phyloP scores from a whole-genome alignment of 2,888 invertebrate species.

The Pachliopta kotzebuea region DNA sequence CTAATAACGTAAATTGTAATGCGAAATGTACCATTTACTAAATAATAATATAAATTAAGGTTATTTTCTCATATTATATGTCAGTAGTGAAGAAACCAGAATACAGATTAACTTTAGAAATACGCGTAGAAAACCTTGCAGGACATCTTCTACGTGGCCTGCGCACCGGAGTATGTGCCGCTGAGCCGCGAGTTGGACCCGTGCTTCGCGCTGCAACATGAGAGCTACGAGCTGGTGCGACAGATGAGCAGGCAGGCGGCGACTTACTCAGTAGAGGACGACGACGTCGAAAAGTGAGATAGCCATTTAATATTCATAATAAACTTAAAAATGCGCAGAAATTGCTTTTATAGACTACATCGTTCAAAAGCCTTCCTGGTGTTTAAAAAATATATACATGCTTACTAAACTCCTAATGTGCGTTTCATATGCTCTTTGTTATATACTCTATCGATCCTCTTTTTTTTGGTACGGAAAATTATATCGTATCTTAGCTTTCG shows the following conservation, averaged over 20 bases:
- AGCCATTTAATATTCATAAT: not conserved
- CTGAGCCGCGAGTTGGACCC: conserved; percentile 67
- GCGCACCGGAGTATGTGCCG: conserved; percentile 73
- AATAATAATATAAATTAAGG: no score
- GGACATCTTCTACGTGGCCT: conserved; percentile 77
- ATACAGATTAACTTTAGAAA: conserved; percentile 13
- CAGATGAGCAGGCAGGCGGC: conserved; percentile 60
- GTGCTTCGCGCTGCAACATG: conserved; percentile 56
- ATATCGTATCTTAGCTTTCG: no score
- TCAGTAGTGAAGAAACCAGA: not conserved
- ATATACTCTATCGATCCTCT: no score
- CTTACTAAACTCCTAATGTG: no score
- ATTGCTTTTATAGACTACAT: no score
- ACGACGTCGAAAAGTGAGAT: conserved; percentile 57
- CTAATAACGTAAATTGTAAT: no score
- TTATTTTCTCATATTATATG: no score
- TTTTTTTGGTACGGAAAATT: no score
- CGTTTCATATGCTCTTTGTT: no score
- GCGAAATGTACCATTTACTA: no score
- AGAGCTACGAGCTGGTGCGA: conserved; percentile 62
- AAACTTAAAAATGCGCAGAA: not conserved
- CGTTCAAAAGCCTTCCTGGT: no score
- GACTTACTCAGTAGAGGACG: conserved; percentile 66
- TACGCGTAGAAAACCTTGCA: conserved; percentile 36
- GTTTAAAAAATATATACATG: no score